Conservation (phyloP, 2,797 vertebrate species). For the Gallinago solitaria region DNA sequence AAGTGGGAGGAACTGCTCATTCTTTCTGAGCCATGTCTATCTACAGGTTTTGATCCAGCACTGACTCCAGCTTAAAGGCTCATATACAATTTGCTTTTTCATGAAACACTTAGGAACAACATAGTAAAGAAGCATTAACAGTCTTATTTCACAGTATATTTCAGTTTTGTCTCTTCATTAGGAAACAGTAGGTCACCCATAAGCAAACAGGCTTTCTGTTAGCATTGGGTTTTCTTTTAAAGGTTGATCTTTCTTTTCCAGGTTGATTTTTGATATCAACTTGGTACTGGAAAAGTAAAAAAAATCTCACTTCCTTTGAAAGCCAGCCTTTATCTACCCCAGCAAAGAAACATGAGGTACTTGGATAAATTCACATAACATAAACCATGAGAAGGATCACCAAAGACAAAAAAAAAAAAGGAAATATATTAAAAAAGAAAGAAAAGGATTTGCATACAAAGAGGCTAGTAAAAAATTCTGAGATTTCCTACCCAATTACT, state of each 20-base stretch:
- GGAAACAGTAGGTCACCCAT: not conserved
- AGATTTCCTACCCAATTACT: not conserved
- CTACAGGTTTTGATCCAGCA: not conserved
- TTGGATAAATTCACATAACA: not conserved
- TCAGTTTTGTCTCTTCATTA: not conserved
- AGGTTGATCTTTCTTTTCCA: not conserved
- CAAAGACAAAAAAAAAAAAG: not conserved
- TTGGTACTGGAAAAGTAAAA: not conserved
- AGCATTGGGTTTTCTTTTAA: not conserved
- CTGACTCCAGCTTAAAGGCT: not conserved
- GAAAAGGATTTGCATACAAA: not conserved
- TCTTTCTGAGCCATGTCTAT: not conserved
- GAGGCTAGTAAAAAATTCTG: not conserved
- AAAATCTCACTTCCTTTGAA: not conserved
- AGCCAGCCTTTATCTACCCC: not conserved
- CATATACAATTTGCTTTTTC: not conserved
- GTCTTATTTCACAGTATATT: constrained; percentile 30
- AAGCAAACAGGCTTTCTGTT: not conserved
- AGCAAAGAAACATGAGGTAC: not conserved
- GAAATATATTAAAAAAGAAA: not conserved
- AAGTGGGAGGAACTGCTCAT: not conserved
- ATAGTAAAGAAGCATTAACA: not conserved
- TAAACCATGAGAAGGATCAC: not conserved
- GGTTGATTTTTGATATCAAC: not conserved
- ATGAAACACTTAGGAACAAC: not conserved